Evolutionary conservation across 2,888 invertebrate species (phyloP).

Genomic region (Troides aeacus): DNA sequence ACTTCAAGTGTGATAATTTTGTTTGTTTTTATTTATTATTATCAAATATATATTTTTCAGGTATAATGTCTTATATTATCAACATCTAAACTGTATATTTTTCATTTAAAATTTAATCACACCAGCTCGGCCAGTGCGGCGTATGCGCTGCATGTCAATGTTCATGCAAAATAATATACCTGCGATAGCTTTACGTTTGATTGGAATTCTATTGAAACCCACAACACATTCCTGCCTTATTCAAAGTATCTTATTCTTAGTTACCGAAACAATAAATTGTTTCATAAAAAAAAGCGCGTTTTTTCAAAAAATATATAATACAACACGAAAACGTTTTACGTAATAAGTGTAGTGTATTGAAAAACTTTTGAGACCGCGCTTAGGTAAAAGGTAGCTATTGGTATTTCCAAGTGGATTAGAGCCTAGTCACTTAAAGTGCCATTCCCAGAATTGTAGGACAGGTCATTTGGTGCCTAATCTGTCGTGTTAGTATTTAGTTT

Average conservation of each 20-base stretch:
- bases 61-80: too few species aligned
- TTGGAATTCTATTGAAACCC: constrained; percentile 6
- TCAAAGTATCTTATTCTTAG: neutral
- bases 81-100: too few species aligned
- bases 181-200: constrained; percentile 7
- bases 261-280: neutral
- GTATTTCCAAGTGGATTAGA: constrained; percentile 12
- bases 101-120: too few species aligned
- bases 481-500: constrained; percentile 17
- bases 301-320: too few species aligned
- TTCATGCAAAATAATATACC: constrained; percentile 4
- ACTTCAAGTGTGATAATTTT: neutral
- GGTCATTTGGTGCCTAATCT: constrained; percentile 16
- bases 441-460: constrained; percentile 24
- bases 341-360: neutral
- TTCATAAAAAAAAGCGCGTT: too few species aligned
- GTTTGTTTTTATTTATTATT: neutral
- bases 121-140: neutral
- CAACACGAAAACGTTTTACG: neutral
- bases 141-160: constrained; percentile 1
- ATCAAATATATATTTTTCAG: too few species aligned
- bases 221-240: neutral
- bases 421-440: constrained; percentile 11
- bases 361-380: constrained; percentile 6
- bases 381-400: constrained; percentile 18